These are phyloP conservation scores for Aricia artaxerxes DNA, from an alignment of 2,888 invertebrate genomes.

Conservation along the genomic window DNA sequence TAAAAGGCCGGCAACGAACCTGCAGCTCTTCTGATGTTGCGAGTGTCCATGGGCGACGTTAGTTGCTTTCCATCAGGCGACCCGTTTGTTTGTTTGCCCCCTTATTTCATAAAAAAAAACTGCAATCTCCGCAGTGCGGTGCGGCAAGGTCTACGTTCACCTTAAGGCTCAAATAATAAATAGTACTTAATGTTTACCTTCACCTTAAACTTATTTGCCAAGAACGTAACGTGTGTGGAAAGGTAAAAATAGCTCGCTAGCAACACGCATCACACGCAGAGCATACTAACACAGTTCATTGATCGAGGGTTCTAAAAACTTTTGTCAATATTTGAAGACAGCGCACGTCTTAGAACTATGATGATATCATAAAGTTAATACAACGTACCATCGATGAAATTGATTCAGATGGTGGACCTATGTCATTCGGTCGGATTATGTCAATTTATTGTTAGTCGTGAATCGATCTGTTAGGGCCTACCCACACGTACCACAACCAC, in stretches of 20 bases:
- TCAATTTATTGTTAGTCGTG: too few relatives aligned
- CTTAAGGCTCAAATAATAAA: neutral
- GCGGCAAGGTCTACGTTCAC: neutral
- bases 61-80: too few relatives aligned
- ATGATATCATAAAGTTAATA: neutral
- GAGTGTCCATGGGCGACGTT: too few relatives aligned
- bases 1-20: too few relatives aligned
- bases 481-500: too few relatives aligned
- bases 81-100: too few relatives aligned
- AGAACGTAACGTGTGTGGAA: conserved; percentile 10
- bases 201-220: conserved; percentile 4
- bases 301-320: neutral
- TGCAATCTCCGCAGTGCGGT: neutral
- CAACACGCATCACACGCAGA: neutral
- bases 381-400: neutral
- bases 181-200: neutral
- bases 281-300: conserved; percentile 8
- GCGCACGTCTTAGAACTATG: neutral
- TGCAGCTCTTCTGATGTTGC: too few relatives aligned
- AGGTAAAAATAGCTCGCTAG: neutral
- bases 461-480: too few relatives aligned
- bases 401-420: too few relatives aligned
- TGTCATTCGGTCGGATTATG: too few relatives aligned
- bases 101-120: neutral
- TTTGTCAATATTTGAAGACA: neutral